These are phyloP conservation scores for Nettapus auritus DNA, from an alignment of 2,113 vertebrate genomes.

Conservation along the genomic window DNA sequence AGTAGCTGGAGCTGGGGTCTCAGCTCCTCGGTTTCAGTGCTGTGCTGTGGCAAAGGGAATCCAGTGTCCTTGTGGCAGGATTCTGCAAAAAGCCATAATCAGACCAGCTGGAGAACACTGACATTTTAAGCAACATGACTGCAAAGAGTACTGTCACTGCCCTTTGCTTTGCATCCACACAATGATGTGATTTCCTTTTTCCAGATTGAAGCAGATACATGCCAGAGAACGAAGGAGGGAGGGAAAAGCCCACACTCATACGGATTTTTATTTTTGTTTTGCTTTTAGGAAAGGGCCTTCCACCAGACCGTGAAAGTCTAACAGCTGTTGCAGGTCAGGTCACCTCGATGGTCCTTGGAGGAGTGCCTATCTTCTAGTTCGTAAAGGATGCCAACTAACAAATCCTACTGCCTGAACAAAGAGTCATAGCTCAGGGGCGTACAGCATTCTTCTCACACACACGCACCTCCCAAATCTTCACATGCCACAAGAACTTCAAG, in stretches of 20 bases:
- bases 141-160: not conserved
- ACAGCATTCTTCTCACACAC: not conserved
- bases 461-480: not conserved
- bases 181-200: not conserved
- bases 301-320: not conserved
- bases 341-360: not conserved
- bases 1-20: conserved; percentile 73
- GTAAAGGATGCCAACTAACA: not conserved
- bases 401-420: not conserved
- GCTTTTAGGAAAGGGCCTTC: not conserved
- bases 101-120: not conserved
- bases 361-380: not conserved
- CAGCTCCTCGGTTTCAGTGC: conserved; percentile 61
- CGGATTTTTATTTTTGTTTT: not conserved
- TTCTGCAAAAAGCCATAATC: conserved; percentile 34
- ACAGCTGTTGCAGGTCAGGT: not conserved
- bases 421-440: not conserved
- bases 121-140: not conserved
- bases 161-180: not conserved
- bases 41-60: conserved; percentile 49
- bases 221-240: not conserved
- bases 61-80: not conserved
- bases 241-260: not conserved
- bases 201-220: not conserved
- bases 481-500: not conserved